These are phyloP conservation scores for Trissonchulus latispiculum DNA, from an alignment of 2,888 invertebrate genomes.

Conservation along the genomic window DNA sequence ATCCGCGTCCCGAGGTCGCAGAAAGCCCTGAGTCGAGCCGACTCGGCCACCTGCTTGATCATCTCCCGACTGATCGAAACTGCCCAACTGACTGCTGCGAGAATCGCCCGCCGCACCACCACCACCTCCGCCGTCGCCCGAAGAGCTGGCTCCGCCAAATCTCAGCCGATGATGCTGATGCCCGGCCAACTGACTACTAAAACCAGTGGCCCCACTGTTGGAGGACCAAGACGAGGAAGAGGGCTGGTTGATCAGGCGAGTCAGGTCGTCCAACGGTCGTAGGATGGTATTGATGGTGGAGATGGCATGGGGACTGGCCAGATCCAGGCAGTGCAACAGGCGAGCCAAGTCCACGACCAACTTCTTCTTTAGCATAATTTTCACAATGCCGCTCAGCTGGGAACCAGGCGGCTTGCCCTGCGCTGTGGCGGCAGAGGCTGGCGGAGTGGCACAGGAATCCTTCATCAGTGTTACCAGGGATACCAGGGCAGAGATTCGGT, in stretches of 20 bases:
- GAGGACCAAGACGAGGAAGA: constrained; percentile 21
- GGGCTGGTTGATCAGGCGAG: constrained; percentile 65
- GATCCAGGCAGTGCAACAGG: constrained; percentile 65
- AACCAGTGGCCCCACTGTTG: too few relatives aligned
- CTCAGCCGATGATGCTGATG: background rate
- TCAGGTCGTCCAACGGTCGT: constrained; percentile 67
- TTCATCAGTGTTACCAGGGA: constrained; percentile 66
- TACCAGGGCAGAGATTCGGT: constrained; percentile 61
- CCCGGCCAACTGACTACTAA: background rate
- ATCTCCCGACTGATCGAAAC: background rate
- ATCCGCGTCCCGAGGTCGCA: too few relatives aligned
- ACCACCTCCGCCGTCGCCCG: too few relatives aligned
- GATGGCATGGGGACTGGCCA: constrained; percentile 66
- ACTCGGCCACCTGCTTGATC: too few relatives aligned
- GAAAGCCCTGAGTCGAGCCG: too few relatives aligned
- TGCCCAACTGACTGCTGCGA: constrained; percentile 23
- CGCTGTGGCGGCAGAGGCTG: constrained; percentile 33
- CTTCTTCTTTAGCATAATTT: constrained; percentile 62
- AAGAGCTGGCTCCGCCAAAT: background rate
- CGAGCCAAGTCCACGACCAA: constrained; percentile 67
- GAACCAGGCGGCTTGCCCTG: background rate
- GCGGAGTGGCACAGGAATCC: constrained; percentile 61
- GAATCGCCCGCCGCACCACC: background rate
- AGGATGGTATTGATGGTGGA: constrained; percentile 65
- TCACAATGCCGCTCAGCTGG: constrained; percentile 55